A percentile compares a stretch with the other conserved stretches of the same genome.
Evolutionary conservation across 2,888 invertebrate genomes (phyloP).

Genomic region (Allygus modestus): DNA sequence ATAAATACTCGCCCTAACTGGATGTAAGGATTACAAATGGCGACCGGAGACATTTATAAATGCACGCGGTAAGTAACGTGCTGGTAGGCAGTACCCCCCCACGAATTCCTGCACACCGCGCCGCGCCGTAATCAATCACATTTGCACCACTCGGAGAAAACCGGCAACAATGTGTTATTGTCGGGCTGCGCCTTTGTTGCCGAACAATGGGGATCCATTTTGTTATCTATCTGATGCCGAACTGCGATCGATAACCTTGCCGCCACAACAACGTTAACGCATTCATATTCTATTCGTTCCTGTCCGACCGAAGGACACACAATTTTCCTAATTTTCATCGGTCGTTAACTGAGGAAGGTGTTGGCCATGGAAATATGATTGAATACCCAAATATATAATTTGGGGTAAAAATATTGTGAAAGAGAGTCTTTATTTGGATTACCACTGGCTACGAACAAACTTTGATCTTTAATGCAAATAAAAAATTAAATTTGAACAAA

Average conservation of each 20-base stretch:
- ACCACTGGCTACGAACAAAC: no score
- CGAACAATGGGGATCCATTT: slow-evolving; percentile 59
- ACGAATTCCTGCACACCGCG: slow-evolving; percentile 33
- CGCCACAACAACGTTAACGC: slow-evolving; percentile 27
- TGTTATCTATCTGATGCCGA: slow-evolving; percentile 54
- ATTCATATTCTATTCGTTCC: slow-evolving; percentile 36
- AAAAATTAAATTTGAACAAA: no score
- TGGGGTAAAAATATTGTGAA: no score
- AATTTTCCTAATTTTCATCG: neutral
- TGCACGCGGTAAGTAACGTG: slow-evolving; percentile 45
- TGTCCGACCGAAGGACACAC: neutral
- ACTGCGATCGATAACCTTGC: slow-evolving; percentile 46
- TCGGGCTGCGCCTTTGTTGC: slow-evolving; percentile 40
- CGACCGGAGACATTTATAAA: slow-evolving; percentile 49
- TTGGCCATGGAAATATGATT: no score
- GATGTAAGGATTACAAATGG: slow-evolving; percentile 50
- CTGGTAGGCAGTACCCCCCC: slow-evolving; percentile 6
- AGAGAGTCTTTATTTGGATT: no score
- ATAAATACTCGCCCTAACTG: slow-evolving; percentile 28
- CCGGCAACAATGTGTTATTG: slow-evolving; percentile 57
- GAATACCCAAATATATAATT: no score
- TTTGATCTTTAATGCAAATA: no score
- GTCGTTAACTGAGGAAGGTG: no score
- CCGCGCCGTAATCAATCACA: slow-evolving; percentile 32
- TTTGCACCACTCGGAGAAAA: slow-evolving; percentile 48